phyloP scores from a whole-genome alignment of 1,140 invertebrate genomes.

The Lethocerus indicus region DNA sequence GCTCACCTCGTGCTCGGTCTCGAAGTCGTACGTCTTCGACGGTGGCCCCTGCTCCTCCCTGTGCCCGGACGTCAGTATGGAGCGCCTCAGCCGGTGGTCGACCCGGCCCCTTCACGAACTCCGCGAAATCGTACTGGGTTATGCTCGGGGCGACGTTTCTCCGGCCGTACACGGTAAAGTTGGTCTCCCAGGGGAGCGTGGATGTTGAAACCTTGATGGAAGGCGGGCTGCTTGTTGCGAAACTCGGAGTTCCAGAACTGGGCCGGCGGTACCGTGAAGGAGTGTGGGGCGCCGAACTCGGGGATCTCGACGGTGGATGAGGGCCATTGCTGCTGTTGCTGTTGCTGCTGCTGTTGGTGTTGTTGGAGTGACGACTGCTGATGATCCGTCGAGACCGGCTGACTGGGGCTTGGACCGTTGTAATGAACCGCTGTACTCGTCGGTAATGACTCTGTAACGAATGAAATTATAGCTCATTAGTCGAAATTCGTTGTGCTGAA shows the following conservation, averaged over 20 bases:
- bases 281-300: constrained; percentile 63
- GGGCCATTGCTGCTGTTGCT: constrained; percentile 38
- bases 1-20: constrained; percentile 10
- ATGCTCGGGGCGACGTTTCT: constrained; percentile 83
- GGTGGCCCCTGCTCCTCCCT: neutral
- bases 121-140: constrained; percentile 89
- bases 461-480: constrained; percentile 8
- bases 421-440: constrained; percentile 48
- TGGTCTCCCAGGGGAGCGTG: constrained; percentile 76
- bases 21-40: constrained; percentile 13
- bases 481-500: neutral
- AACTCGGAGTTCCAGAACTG: constrained; percentile 86
- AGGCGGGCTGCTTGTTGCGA: constrained; percentile 69
- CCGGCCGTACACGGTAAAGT: constrained; percentile 84
- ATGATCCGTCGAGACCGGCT: no score
- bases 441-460: constrained; percentile 39
- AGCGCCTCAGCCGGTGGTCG: constrained; percentile 37
- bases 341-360: constrained; percentile 36
- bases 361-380: no score
- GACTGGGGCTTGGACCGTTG: constrained; percentile 25
- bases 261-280: constrained; percentile 65
- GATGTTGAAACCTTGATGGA: constrained; percentile 75
- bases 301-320: constrained; percentile 50
- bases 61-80: neutral
- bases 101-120: constrained; percentile 72